phyloP scores from a whole-genome alignment of 2,113 vertebrate genomes.

The Montifringilla adamsi region DNA sequence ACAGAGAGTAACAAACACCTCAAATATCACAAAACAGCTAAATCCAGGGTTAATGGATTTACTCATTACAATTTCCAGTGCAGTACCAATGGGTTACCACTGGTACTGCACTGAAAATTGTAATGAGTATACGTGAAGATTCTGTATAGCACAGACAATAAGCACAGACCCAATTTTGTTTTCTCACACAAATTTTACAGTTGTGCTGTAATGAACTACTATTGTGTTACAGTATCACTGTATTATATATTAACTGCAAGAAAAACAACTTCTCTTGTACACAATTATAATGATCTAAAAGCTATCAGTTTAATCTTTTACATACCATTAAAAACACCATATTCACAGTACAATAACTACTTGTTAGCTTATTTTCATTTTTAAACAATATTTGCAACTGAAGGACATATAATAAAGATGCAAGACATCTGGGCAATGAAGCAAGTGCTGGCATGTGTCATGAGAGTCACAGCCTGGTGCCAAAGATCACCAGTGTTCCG shows the following conservation, averaged over 20 bases:
- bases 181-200: neutral
- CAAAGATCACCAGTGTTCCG: conserved; percentile 7
- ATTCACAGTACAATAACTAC: neutral
- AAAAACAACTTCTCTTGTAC: neutral
- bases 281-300: neutral
- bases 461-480: conserved; percentile 15
- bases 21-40: neutral
- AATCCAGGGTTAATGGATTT: neutral
- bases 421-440: conserved; percentile 29
- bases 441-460: conserved; percentile 1
- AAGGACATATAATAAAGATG: neutral
- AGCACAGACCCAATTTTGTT: neutral
- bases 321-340: neutral
- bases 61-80: no score
- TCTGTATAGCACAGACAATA: neutral
- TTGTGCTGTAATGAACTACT: neutral
- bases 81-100: no score
- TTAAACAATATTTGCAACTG: neutral
- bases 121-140: neutral
- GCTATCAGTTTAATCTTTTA: neutral
- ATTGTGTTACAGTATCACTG: neutral
- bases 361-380: neutral
- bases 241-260: neutral
- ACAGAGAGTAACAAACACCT: neutral
- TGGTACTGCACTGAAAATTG: neutral